Percentiles rank a stretch among this genome's conserved stretches.
Conservation (phyloP, 2,888 invertebrate genomes). For the Ommatoiulus sabulosus region DNA sequence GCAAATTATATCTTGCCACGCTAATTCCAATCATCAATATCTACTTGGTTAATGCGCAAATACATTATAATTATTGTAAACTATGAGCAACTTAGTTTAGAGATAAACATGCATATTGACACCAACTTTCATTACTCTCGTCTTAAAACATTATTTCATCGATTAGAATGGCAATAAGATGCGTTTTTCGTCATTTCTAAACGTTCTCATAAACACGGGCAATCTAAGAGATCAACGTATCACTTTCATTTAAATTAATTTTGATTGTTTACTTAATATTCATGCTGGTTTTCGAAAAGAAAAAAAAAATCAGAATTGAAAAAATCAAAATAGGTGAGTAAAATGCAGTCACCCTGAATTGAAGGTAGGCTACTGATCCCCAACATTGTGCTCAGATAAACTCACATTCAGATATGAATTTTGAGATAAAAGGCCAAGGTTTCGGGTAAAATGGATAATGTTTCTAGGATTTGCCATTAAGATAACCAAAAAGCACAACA, state of each 20-base stretch:
- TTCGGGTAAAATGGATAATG: not conserved
- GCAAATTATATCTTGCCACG: not conserved
- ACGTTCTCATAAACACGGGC: not conserved
- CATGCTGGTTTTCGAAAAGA: not conserved
- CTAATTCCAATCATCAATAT: not conserved
- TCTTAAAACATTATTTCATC: not conserved
- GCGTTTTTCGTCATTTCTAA: not conserved
- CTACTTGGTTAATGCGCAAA: not conserved
- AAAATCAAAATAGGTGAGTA: not conserved
- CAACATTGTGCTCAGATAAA: constrained; percentile 27
- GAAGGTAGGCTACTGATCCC: constrained; percentile 39
- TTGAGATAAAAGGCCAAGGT: constrained; percentile 47
- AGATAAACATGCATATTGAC: not conserved
- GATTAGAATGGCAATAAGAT: not conserved
- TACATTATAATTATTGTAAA: not conserved
- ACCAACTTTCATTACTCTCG: not conserved
- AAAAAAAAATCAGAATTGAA: not conserved
- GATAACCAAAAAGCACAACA: not conserved
- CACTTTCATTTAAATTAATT: not conserved
- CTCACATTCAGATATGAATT: not conserved
- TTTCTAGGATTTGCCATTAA: not conserved
- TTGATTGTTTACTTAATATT: not conserved
- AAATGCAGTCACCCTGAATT: not conserved
- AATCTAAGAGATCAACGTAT: not conserved
- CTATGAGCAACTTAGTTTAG: not conserved